A percentile compares a stretch with the other conserved stretches of the same genome.
Conservation (phyloP, 2,888 invertebrate species). For the Ernsta delagoae region DNA sequence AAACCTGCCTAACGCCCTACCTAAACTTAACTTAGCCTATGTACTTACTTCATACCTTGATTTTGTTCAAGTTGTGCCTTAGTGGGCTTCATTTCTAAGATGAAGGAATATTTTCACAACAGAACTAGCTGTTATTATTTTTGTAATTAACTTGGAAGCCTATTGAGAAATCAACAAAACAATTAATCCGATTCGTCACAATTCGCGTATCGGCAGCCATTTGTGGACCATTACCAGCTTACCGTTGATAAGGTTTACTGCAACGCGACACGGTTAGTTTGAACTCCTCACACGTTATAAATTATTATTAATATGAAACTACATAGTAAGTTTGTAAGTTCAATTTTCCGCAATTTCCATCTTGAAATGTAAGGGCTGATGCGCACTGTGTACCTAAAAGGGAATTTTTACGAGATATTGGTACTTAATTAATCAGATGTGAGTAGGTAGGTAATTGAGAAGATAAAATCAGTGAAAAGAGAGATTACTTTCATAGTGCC, state of each 20-base stretch:
- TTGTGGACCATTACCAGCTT: slow-evolving; percentile 74
- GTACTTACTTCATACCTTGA: no score
- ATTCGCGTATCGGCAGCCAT: slow-evolving; percentile 66
- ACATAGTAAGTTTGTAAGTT: slow-evolving; percentile 67
- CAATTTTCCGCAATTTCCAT: slow-evolving; percentile 84
- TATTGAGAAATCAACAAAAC: slow-evolving; percentile 60
- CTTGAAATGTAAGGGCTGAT: slow-evolving; percentile 65
- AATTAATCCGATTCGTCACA: slow-evolving; percentile 75
- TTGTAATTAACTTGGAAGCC: slow-evolving; percentile 22
- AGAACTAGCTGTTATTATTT: slow-evolving; percentile 11
- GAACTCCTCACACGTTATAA: slow-evolving; percentile 76
- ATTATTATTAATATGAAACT: slow-evolving; percentile 78
- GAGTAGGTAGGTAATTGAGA: no score
- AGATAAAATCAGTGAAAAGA: no score
- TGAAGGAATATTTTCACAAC: no score
- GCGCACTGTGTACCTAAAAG: slow-evolving; percentile 13
- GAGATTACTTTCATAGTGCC: no score
- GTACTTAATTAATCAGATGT: no score
- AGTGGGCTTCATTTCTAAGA: no score
- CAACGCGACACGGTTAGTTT: slow-evolving; percentile 80
- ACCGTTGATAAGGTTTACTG: slow-evolving; percentile 77
- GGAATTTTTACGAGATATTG: no score
- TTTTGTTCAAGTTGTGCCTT: no score
- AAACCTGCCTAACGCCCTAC: no score
- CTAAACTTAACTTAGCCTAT: no score